Conservation (phyloP, 2,797 vertebrate species). For the Pseudomugil gertrudae region DNA sequence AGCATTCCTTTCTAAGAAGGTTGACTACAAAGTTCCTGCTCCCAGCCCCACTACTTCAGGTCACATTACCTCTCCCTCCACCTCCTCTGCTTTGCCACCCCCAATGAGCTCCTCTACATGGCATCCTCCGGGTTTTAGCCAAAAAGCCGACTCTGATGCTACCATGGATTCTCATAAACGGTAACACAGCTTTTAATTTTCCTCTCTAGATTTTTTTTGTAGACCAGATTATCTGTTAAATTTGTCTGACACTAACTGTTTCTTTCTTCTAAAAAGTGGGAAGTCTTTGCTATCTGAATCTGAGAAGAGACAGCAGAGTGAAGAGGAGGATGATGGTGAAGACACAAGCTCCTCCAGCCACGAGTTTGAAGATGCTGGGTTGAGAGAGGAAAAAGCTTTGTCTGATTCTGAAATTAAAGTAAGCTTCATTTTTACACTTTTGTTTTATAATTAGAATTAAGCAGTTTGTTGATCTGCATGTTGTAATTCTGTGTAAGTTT, state of each 20-base stretch:
- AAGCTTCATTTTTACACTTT: conserved; percentile 2
- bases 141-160: conserved; percentile 46
- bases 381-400: conserved; percentile 82
- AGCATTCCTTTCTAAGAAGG: conserved; percentile 80
- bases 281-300: conserved; percentile 39
- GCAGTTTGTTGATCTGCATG: background rate
- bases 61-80: conserved; percentile 34
- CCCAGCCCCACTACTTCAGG: conserved; percentile 17
- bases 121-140: conserved; percentile 51
- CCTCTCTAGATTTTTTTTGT: background rate
- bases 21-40: conserved; percentile 36
- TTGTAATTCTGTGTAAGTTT: background rate
- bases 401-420: conserved; percentile 88
- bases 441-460: background rate
- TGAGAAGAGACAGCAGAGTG: conserved; percentile 46
- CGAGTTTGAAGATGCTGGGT: conserved; percentile 63
- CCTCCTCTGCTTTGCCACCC: conserved; percentile 38
- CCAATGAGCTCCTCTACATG: conserved; percentile 38
- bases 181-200: conserved; percentile 48
- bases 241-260: background rate
- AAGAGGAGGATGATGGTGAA: conserved; percentile 68
- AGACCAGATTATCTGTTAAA: background rate
- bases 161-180: conserved; percentile 63
- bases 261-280: conserved; percentile 46
- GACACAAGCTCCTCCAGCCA: conserved; percentile 70